Conservation (phyloP, 2,888 invertebrate genomes). For the Drosophila mulleri region DNA sequence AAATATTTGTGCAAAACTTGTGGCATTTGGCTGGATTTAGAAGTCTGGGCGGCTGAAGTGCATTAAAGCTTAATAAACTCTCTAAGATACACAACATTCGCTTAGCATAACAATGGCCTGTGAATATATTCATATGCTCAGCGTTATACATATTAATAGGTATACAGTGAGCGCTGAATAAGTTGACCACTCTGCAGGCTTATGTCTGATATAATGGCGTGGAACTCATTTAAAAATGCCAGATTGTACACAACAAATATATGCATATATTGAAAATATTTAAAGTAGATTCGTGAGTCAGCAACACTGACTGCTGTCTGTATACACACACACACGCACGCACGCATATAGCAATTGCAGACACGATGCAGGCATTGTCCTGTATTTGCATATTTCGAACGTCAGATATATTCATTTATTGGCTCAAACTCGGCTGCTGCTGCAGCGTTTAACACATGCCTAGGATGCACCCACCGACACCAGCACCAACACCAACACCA, state of each 20-base stretch:
- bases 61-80: conserved; percentile 54
- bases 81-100: conserved; percentile 43
- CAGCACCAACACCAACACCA: conserved; percentile 2
- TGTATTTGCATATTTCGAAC: conserved; percentile 62
- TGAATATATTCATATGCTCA: conserved; percentile 33
- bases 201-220: neutral
- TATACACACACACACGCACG: neutral
- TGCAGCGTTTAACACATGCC: conserved; percentile 59
- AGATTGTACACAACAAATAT: neutral
- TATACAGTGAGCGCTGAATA: conserved; percentile 21
- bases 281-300: neutral
- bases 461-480: conserved; percentile 21
- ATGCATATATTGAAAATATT: conserved; percentile 3
- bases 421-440: conserved; percentile 33
- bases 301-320: neutral
- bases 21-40: conserved; percentile 37
- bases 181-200: conserved; percentile 3
- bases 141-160: conserved; percentile 14
- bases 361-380: conserved; percentile 4
- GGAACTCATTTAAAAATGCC: neutral
- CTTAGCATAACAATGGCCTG: conserved; percentile 65
- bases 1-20: conserved; percentile 40
- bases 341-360: neutral
- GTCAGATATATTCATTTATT: conserved; percentile 64
- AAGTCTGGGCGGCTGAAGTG: conserved; percentile 14